Evolutionary conservation across 2,113 vertebrate genomes (phyloP).

Genomic region (Chiloscyllium plagiosum): DNA sequence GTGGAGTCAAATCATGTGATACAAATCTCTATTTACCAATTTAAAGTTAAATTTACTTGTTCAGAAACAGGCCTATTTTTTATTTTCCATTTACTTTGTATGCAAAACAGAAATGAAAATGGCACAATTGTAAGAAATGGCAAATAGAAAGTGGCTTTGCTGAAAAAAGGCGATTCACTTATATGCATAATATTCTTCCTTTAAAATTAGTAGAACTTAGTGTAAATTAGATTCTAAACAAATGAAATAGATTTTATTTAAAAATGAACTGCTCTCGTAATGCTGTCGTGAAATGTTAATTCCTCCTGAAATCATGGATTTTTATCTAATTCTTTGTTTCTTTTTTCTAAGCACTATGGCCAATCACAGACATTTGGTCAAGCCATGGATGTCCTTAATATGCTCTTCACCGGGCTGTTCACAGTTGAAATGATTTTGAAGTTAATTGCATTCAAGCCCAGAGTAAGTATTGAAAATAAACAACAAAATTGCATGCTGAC

Average conservation of each 20-base stretch:
- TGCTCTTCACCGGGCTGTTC: slow-evolving; percentile 98
- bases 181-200: background rate
- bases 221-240: background rate
- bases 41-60: background rate
- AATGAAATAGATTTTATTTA: background rate
- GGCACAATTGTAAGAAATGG: background rate
- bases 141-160: background rate
- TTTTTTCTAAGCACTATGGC: slow-evolving; percentile 77
- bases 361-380: slow-evolving; percentile 88
- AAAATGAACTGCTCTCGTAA: background rate
- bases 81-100: background rate
- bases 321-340: slow-evolving; percentile 30
- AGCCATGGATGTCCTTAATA: slow-evolving; percentile 99
- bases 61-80: background rate
- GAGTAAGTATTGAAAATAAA: slow-evolving; percentile 65
- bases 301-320: background rate
- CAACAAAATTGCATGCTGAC: background rate
- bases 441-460: slow-evolving; percentile 98
- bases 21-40: background rate
- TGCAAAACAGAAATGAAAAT: background rate
- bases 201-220: background rate
- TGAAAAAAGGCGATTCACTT: background rate
- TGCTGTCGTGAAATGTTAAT: background rate
- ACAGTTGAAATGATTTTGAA: slow-evolving; percentile 99
- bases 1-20: background rate